A percentile compares a stretch with the other conserved stretches of the same genome.
Evolutionary conservation across 2,113 vertebrate species (phyloP).

Genomic region (Mormoops blainvillei): DNA sequence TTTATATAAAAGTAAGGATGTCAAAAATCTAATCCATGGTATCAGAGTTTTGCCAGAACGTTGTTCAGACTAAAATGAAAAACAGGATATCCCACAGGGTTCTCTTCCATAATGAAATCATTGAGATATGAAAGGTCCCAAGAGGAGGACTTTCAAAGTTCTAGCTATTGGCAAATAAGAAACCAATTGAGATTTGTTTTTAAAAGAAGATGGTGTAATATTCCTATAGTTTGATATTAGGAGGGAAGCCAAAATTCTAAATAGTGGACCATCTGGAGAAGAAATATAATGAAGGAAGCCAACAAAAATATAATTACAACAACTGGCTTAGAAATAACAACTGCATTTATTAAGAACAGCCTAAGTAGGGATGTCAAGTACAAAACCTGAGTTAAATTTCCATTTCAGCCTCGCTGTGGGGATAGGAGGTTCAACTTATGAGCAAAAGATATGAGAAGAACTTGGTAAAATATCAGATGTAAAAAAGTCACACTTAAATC

Average conservation of each 20-base stretch:
- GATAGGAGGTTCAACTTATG: conserved; percentile 48
- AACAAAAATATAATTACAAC: conserved; percentile 83
- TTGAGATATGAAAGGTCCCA: conserved; percentile 65
- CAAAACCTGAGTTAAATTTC: conserved; percentile 68
- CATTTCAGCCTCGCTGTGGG: conserved; percentile 60
- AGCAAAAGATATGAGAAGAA: conserved; percentile 53
- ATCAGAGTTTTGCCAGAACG: conserved; percentile 60
- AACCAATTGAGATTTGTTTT: conserved; percentile 68
- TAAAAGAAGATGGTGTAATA: conserved; percentile 47
- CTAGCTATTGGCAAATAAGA: conserved; percentile 72
- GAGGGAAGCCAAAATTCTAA: conserved; percentile 70
- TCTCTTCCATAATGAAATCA: conserved; percentile 72
- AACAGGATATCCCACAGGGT: conserved; percentile 50
- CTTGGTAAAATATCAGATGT: conserved; percentile 8
- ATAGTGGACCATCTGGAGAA: conserved; percentile 74
- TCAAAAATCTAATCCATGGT: conserved; percentile 61
- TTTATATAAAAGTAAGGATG: conserved; percentile 55
- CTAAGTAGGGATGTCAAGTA: conserved; percentile 55
- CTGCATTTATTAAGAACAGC: conserved; percentile 78
- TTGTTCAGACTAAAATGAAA: conserved; percentile 66
- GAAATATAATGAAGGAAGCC: conserved; percentile 76
- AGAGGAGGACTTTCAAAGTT: conserved; percentile 54
- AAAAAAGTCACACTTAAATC: conserved; percentile 15
- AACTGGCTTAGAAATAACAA: conserved; percentile 78
- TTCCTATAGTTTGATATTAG: conserved; percentile 72